Base-by-base conservation (phyloP, 1,140 invertebrate genomes). In the Trichoplusia ni region DNA sequence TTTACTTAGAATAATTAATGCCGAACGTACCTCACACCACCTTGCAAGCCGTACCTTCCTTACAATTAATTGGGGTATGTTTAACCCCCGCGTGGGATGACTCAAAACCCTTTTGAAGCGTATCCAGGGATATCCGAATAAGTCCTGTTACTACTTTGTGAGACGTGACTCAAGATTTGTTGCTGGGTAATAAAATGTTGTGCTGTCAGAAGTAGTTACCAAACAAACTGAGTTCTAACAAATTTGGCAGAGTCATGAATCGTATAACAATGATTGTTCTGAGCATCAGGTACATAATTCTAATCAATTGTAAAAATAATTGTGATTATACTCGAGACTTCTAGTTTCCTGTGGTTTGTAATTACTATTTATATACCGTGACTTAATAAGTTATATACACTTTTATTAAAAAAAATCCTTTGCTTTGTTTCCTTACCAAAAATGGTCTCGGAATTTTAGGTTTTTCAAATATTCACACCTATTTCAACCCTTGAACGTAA, bases 1-100 rank as follows among this genome's bases (percentile, higher is more conserved):
- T 35, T 58, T 56, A 64, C 56, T 47, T 60, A 16, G 56, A 64
- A 58, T 64, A 64, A 64, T 64, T 64, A 64, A 64, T 64, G 53
- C 42, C 42, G 11, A 64, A 49, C 42, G 31, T 64, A 64, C 62
- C 23, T 64, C 62, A 47, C 44, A 37, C 40, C 53, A 7, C 18
- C 27, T 46, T 6, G 40, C 56, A 33, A 18, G 35, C 9, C 40
- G 33, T 44, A 58, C 51, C 62, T 40, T 46, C 42, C 53, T 29
- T 58, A 46, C 11, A 58, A 64, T 64, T 64, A 64, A 64, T 64
- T 47, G 53, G 51, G 53, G 53, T 58, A 35, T 60, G 42, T 60
- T 60, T 27, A 60, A 60, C 56, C 42, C 16, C 13, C 25, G 14
- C 35, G n/a, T 13, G 37, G 54, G 9, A 44, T 58, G 25, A 58